Evolutionary conservation across 2,797 vertebrate species (phyloP).

Genomic region (Microctenopoma lineatum): DNA sequence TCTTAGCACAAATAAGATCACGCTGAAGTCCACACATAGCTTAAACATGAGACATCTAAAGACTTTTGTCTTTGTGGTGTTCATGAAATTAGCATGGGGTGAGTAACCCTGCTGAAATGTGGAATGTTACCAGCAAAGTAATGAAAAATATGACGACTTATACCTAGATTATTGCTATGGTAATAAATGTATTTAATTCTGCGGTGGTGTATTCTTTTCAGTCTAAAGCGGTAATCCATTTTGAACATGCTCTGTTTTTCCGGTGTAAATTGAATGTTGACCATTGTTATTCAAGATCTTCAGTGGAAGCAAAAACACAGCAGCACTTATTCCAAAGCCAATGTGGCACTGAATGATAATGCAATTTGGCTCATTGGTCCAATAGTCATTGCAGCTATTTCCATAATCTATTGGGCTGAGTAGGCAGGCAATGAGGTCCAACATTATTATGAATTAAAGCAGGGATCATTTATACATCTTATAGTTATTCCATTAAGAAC

Average conservation of each 20-base stretch:
- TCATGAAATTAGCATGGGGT: slow-evolving; percentile 19
- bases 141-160: slow-evolving; percentile 3
- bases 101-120: slow-evolving; percentile 3
- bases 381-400: slow-evolving; percentile 75
- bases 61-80: slow-evolving; percentile 39
- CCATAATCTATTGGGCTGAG: slow-evolving; percentile 75
- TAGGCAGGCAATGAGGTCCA: slow-evolving; percentile 67
- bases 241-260: slow-evolving; percentile 34
- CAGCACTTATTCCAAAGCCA: slow-evolving; percentile 50
- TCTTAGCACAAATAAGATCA: slow-evolving; percentile 27
- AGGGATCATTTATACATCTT: slow-evolving; percentile 72
- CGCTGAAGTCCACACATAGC: slow-evolving; percentile 28
- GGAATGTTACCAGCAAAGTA: slow-evolving; percentile 14
- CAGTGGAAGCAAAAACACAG: slow-evolving; percentile 46
- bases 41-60: slow-evolving; percentile 66
- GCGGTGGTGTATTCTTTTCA: slow-evolving; percentile 19
- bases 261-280: slow-evolving; percentile 47
- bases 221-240: slow-evolving; percentile 27
- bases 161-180: slow-evolving; percentile 39
- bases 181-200: slow-evolving; percentile 28
- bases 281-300: slow-evolving; percentile 57
- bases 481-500: slow-evolving; percentile 72
- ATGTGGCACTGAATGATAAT: slow-evolving; percentile 68
- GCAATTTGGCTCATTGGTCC: slow-evolving; percentile 76
- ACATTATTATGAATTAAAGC: slow-evolving; percentile 75